Conservation (phyloP, 2,888 invertebrate genomes). For the Ormia ochracea region DNA sequence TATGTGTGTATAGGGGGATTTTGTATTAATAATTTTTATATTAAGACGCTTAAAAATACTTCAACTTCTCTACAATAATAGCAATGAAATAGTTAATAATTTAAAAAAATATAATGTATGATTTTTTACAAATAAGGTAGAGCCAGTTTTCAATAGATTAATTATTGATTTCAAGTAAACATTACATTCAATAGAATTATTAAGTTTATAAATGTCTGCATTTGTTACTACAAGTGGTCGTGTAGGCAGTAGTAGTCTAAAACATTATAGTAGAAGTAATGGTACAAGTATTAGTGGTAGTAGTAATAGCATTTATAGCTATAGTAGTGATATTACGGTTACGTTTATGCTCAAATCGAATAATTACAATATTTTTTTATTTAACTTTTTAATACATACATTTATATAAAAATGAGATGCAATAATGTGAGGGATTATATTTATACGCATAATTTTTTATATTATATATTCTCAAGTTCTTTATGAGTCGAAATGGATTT, state of each 20-base stretch:
- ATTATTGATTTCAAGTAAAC: conserved; percentile 43
- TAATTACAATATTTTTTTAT: conserved; percentile 40
- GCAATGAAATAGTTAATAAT: conserved; percentile 43
- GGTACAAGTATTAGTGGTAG: conserved; percentile 35
- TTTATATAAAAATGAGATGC: conserved; percentile 43
- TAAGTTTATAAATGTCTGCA: conserved; percentile 30
- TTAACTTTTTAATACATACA: conserved; percentile 10
- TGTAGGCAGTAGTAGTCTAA: conserved; percentile 14
- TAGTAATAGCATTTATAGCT: conserved; percentile 39
- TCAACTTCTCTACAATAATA: not conserved
- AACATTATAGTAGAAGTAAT: conserved; percentile 27
- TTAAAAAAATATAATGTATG: conserved; percentile 27
- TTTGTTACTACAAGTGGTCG: conserved; percentile 58
- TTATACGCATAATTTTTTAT: not conserved
- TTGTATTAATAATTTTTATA: conserved; percentile 25
- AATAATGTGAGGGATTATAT: conserved; percentile 41
- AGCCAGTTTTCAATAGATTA: conserved; percentile 41
- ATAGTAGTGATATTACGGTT: conserved; percentile 46
- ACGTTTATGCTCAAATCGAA: conserved; percentile 28
- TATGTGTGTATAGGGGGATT: too few relatives aligned
- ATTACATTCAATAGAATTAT: conserved; percentile 34
- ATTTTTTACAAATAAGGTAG: conserved; percentile 45
- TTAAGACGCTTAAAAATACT: conserved; percentile 48
- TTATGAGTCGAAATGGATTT: conserved; percentile 12
- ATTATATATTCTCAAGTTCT: not conserved